Evolutionary conservation across 2,113 vertebrate genomes (phyloP).

Genomic region (Gallinago media): DNA sequence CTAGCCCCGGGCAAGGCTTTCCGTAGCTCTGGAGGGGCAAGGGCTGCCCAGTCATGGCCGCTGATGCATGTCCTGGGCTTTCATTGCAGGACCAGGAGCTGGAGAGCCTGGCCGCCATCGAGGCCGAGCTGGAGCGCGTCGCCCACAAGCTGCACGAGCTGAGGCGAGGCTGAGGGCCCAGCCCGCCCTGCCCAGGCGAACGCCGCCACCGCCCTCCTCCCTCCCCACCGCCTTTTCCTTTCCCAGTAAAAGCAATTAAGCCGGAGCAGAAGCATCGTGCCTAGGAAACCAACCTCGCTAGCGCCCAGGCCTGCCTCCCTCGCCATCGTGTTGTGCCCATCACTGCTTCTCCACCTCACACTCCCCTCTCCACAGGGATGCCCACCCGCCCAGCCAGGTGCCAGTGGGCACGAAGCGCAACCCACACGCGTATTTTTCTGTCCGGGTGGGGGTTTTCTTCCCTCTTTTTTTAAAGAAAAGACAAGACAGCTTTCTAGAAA

Average conservation of each 20-base stretch:
- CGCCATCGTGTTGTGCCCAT: slow-evolving; percentile 11
- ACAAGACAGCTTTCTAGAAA: slow-evolving; percentile 75
- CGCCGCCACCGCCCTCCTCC: background rate
- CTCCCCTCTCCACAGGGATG: background rate
- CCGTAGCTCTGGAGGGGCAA: rapidly evolving
- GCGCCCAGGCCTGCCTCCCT: slow-evolving; percentile 20
- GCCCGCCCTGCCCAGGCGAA: rapidly evolving
- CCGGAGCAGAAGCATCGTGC: background rate
- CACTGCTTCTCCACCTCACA: background rate
- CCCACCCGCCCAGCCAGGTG: background rate
- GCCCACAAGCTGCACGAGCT: slow-evolving; percentile 90
- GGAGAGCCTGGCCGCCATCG: slow-evolving; percentile 91
- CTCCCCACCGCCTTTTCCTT: background rate
- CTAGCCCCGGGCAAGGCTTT: background rate
- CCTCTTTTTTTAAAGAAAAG: slow-evolving; percentile 29
- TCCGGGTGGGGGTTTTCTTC: background rate
- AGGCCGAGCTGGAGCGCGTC: slow-evolving; percentile 92
- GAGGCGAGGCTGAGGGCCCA: slow-evolving; percentile 72
- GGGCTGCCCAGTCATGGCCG: rapidly evolving
- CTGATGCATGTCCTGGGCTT: background rate
- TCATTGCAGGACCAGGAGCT: slow-evolving; percentile 89
- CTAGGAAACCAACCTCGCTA: slow-evolving; percentile 3
- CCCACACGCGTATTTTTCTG: slow-evolving; percentile 32
- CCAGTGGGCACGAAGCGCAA: background rate
- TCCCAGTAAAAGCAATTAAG: background rate